These are phyloP conservation scores for Porites australiensis DNA, from an alignment of 64 coral and sea anemone genomes.

Conservation along the genomic window DNA sequence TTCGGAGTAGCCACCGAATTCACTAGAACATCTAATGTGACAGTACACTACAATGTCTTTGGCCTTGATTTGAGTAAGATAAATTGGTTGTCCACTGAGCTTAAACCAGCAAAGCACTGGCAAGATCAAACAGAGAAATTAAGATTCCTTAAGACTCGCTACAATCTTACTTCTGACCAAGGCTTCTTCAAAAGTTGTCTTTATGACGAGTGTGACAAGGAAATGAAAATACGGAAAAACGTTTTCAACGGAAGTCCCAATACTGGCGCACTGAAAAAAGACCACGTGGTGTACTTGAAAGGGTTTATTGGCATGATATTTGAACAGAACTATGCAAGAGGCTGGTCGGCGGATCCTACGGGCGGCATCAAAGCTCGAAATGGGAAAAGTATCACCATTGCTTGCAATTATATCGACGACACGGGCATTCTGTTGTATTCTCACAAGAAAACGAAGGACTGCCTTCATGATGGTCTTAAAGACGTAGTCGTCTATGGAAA, in stretches of 20 bases:
- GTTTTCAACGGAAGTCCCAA: conserved; percentile 64
- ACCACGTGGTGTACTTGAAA: conserved; percentile 60
- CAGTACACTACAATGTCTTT: background rate
- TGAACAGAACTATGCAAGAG: conserved; percentile 26
- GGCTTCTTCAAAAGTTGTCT: conserved; percentile 29
- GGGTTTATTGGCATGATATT: conserved; percentile 10
- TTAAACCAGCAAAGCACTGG: background rate
- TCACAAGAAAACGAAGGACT: background rate
- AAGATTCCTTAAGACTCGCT: background rate
- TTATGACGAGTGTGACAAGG: conserved; percentile 6
- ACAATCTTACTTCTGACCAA: conserved; percentile 24
- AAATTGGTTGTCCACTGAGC: conserved; percentile 2
- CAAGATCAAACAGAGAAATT: background rate
- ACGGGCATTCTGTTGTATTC: conserved; percentile 45
- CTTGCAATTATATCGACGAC: conserved; percentile 49
- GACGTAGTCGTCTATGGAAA: conserved; percentile 51
- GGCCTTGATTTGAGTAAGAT: conserved; percentile 30
- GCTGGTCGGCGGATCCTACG: background rate
- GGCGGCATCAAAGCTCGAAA: conserved; percentile 59
- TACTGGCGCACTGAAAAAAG: background rate
- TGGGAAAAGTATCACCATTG: background rate
- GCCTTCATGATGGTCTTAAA: conserved; percentile 16
- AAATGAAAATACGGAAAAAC: background rate
- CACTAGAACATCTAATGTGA: background rate
- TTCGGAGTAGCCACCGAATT: conserved; percentile 8